Percentiles rank a stretch among this genome's conserved stretches.
Evolutionary conservation across 2,113 vertebrate genomes (phyloP).

Genomic region (Sander lucioperca): DNA sequence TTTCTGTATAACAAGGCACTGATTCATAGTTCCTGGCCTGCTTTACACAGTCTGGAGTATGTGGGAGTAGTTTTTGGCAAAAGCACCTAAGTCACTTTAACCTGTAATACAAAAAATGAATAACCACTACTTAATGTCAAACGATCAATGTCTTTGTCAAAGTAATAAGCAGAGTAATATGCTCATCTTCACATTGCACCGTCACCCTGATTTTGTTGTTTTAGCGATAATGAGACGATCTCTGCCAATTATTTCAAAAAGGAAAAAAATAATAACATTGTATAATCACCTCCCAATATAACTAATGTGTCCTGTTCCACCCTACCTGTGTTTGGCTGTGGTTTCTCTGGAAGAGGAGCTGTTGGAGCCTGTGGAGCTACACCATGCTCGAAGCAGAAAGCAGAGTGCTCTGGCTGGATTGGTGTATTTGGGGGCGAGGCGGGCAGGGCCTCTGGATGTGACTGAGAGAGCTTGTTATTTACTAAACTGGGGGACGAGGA

Average conservation of each 20-base stretch:
- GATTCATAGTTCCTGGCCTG: slow-evolving; percentile 44
- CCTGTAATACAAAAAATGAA: slow-evolving; percentile 26
- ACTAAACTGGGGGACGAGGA: slow-evolving; percentile 39
- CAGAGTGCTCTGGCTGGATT: slow-evolving; percentile 35
- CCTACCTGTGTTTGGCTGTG: slow-evolving; percentile 72
- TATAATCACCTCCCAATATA: not conserved
- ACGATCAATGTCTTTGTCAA: slow-evolving; percentile 36
- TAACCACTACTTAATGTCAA: slow-evolving; percentile 26
- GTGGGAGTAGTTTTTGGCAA: slow-evolving; percentile 40
- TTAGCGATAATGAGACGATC: not conserved
- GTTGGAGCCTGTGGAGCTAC: slow-evolving; percentile 51
- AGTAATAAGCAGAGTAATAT: not conserved
- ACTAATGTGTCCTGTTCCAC: not conserved
- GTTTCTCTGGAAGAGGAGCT: slow-evolving; percentile 65
- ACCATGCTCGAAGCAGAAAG: slow-evolving; percentile 55
- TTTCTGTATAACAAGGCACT: slow-evolving; percentile 42
- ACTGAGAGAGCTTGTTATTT: slow-evolving; percentile 10
- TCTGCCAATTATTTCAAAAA: not conserved
- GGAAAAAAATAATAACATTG: not conserved
- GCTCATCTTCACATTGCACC: not conserved
- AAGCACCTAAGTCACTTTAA: slow-evolving; percentile 28
- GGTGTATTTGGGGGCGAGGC: slow-evolving; percentile 48
- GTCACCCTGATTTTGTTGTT: not conserved
- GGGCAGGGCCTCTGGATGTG: slow-evolving; percentile 27
- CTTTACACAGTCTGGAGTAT: slow-evolving; percentile 29